Evolutionary conservation across 2,888 invertebrate genomes (phyloP).

Genomic region (Meta bourneti): DNA sequence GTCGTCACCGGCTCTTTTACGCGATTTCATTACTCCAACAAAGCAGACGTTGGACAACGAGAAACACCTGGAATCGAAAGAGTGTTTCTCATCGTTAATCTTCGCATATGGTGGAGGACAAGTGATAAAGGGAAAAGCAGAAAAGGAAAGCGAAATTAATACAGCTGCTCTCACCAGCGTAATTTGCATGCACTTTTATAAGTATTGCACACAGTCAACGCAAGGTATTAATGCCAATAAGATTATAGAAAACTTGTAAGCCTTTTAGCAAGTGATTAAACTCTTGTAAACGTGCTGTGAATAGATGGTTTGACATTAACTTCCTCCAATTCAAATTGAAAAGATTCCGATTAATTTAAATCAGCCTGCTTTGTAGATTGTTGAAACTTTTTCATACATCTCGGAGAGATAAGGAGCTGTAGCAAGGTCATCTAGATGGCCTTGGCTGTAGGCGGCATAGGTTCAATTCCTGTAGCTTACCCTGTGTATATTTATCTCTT

Average conservation of each 20-base stretch:
- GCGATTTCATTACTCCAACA: slow-evolving; percentile 19
- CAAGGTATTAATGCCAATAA: background rate
- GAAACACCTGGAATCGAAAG: slow-evolving; percentile 28
- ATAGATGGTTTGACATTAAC: too few species aligned
- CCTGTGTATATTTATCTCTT: too few species aligned
- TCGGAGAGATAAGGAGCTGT: too few species aligned
- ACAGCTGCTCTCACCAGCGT: slow-evolving; percentile 17
- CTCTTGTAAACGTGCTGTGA: background rate
- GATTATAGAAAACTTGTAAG: background rate
- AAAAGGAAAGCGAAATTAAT: background rate
- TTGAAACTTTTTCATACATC: too few species aligned
- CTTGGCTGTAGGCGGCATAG: too few species aligned
- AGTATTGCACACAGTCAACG: background rate
- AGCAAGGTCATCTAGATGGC: too few species aligned
- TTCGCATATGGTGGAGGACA: background rate
- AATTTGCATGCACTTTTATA: slow-evolving; percentile 9
- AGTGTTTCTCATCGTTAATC: slow-evolving; percentile 44
- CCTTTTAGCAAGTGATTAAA: background rate
- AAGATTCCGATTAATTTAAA: too few species aligned
- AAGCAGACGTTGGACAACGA: background rate
- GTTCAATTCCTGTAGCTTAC: too few species aligned
- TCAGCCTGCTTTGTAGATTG: too few species aligned
- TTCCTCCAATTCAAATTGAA: too few species aligned
- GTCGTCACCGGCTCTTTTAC: background rate
- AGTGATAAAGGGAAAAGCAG: background rate